Conservation (phyloP, 2,113 vertebrate genomes). For the Rafetus swinhoei region DNA sequence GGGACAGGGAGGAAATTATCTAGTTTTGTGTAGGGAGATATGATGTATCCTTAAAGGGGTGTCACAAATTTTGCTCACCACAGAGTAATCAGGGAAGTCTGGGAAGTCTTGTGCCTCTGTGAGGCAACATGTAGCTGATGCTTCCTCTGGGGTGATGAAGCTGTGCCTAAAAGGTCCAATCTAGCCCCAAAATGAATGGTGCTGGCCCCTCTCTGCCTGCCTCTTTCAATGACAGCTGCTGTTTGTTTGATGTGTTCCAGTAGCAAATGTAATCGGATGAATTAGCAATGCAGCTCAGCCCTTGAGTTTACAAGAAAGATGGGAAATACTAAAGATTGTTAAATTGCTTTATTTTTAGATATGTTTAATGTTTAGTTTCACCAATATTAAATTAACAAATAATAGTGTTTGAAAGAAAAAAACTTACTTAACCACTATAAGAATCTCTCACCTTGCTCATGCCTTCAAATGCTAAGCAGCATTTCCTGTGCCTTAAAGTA, state of each 20-base stretch:
- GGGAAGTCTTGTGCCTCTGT: no score
- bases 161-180: neutral
- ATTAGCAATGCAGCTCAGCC: neutral
- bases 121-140: no score
- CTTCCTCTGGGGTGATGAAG: no score
- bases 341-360: neutral
- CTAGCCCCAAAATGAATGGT: neutral
- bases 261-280: neutral
- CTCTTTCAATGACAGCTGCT: neutral
- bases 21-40: no score
- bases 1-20: no score
- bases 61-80: no score
- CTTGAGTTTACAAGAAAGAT: rapidly evolving
- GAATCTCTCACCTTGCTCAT: neutral
- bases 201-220: neutral
- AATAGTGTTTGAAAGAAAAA: neutral
- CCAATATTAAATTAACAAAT: neutral
- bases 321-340: neutral
- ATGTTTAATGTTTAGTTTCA: neutral
- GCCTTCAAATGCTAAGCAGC: neutral
- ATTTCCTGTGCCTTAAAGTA: neutral
- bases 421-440: neutral
- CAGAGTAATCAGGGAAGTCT: no score
- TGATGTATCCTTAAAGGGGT: no score
- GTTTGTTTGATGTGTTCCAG: neutral